Conservation (phyloP, 2,888 invertebrate species). For the Eilema sororculum region DNA sequence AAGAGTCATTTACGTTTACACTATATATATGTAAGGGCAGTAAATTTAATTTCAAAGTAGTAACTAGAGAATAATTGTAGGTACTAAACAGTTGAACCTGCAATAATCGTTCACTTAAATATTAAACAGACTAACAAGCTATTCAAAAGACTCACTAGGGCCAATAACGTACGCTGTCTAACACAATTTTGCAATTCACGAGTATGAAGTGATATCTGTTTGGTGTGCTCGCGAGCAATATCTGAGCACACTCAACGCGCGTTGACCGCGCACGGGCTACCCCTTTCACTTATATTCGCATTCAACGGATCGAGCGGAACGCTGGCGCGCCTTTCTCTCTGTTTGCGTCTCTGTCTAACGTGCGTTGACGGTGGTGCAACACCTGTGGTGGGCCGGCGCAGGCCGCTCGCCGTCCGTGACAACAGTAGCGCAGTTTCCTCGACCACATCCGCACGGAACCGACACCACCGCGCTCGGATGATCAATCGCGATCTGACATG, state of each 20-base stretch:
- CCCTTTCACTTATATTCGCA: slow-evolving; percentile 85
- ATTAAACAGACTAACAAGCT: slow-evolving; percentile 24
- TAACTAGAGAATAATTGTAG: background rate
- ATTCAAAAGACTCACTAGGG: slow-evolving; percentile 26
- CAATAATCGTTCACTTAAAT: slow-evolving; percentile 6
- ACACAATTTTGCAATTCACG: slow-evolving; percentile 51
- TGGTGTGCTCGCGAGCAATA: slow-evolving; percentile 61
- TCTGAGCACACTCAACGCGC: slow-evolving; percentile 67
- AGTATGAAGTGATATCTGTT: slow-evolving; percentile 62
- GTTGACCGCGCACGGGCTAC: slow-evolving; percentile 80
- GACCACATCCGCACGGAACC: slow-evolving; percentile 82
- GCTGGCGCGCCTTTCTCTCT: slow-evolving; percentile 83
- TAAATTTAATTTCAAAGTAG: background rate
- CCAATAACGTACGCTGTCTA: slow-evolving; percentile 46
- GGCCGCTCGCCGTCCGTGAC: slow-evolving; percentile 69
- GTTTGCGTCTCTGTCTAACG: slow-evolving; percentile 82
- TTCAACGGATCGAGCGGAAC: slow-evolving; percentile 81
- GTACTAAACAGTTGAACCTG: slow-evolving; percentile 14
- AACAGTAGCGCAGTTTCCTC: slow-evolving; percentile 82
- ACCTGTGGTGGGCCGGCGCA: slow-evolving; percentile 75
- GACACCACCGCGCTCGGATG: slow-evolving; percentile 77
- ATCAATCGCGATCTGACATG: slow-evolving; percentile 87
- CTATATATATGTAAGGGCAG: background rate
- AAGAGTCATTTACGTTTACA: slow-evolving; percentile 33
- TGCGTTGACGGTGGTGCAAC: slow-evolving; percentile 67